Percentiles rank a stretch among this genome's conserved stretches.
Conservation (phyloP, 2,888 invertebrate genomes). For the Xylota segnis region DNA sequence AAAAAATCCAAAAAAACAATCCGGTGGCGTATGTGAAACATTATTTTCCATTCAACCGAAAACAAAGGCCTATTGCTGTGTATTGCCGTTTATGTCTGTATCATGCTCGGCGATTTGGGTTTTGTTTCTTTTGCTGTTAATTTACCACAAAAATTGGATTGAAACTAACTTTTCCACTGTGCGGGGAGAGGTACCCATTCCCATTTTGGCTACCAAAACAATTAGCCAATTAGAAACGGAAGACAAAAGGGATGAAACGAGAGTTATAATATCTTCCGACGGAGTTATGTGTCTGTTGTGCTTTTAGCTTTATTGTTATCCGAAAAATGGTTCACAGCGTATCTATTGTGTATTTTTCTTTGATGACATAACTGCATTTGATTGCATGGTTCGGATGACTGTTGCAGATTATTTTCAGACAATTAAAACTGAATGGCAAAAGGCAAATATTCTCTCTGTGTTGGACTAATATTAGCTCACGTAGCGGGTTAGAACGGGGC, state of each 20-base stretch:
- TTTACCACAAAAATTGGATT: constrained; percentile 38
- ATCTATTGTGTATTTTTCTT: constrained; percentile 4
- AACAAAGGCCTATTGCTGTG: constrained; percentile 54
- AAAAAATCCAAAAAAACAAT: too few relatives aligned
- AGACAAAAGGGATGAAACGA: constrained; percentile 42
- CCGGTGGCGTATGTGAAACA: constrained; percentile 60
- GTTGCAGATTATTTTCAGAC: constrained; percentile 16
- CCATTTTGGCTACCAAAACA: constrained; percentile 21
- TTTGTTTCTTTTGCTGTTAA: constrained; percentile 27
- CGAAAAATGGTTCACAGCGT: constrained; percentile 2
- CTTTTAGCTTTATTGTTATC: constrained; percentile 40
- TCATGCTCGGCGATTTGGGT: too few relatives aligned
- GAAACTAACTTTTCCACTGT: neutral
- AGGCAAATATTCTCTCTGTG: neutral
- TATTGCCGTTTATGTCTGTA: constrained; percentile 38
- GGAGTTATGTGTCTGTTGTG: constrained; percentile 27
- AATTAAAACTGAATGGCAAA: constrained; percentile 21
- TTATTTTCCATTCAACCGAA: constrained; percentile 60
- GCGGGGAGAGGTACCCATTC: neutral
- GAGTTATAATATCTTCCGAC: neutral
- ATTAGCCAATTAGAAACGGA: constrained; percentile 54
- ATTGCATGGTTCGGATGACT: constrained; percentile 25
- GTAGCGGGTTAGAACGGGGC: too few relatives aligned
- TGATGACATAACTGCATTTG: constrained; percentile 41
- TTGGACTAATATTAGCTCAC: neutral